Conservation (phyloP, 2,888 invertebrate species). For the Sinelater perroti region DNA sequence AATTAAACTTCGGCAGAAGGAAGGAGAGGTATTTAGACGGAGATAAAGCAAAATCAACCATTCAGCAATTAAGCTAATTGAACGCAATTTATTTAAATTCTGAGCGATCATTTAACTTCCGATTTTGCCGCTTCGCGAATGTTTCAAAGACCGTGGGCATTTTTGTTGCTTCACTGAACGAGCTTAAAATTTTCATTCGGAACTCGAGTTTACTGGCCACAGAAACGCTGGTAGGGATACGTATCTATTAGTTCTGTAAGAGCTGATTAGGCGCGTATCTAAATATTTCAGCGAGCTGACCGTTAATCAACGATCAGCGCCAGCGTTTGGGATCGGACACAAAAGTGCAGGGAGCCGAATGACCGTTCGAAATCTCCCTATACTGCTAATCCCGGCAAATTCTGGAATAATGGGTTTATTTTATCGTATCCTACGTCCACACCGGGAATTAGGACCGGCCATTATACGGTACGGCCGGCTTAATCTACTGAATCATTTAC, state of each 20-base stretch:
- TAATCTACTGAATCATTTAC: constrained; percentile 50
- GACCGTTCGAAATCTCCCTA: constrained; percentile 52
- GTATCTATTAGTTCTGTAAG: too few species aligned
- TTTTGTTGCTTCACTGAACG: neutral
- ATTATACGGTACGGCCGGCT: constrained; percentile 48
- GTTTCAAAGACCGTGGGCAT: constrained; percentile 8
- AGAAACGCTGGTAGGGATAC: too few species aligned
- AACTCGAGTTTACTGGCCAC: too few species aligned
- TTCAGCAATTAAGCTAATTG: constrained; percentile 37
- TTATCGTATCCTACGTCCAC: constrained; percentile 48
- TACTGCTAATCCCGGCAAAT: constrained; percentile 54
- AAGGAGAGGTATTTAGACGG: constrained; percentile 32
- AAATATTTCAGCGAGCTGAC: constrained; percentile 29
- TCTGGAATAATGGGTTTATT: constrained; percentile 56
- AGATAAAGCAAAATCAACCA: constrained; percentile 38
- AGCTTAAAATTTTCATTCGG: too few species aligned
- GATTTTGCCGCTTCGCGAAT: constrained; percentile 13
- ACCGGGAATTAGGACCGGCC: constrained; percentile 49
- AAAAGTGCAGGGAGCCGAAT: constrained; percentile 46
- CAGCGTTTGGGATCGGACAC: constrained; percentile 37
- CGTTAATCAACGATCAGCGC: constrained; percentile 36
- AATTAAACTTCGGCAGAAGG: constrained; percentile 37
- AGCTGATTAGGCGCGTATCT: constrained; percentile 27
- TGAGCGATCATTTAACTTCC: constrained; percentile 26
- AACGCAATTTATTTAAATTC: constrained; percentile 35